Evolutionary conservation across 92 coral and sea anemone species (phyloP), one percentile per base, ranked within the genome.

Genomic region (Scolanthus callimorphus): DNA sequence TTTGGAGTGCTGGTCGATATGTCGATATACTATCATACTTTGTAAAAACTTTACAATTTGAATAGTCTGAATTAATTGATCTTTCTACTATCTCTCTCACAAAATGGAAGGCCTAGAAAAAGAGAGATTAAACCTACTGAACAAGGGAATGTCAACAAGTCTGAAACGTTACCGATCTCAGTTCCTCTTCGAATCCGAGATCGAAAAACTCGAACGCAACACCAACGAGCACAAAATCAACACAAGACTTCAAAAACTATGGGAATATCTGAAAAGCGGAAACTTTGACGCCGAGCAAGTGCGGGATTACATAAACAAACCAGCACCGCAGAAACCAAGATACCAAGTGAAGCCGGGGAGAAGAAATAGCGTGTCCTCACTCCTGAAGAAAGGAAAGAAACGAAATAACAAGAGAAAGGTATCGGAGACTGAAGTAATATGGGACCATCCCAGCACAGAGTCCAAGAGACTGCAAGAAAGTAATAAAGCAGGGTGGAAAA

Each of bases 381-480:
- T 67, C 11, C 11, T 67, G 21, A 67, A 31, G 30, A 67, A 60
- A 56, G 15, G 44, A 46, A 31, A 58, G 12, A 38, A 29, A 50
- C 55, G 44, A 25, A 17, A 41, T 9, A 45, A 4, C 19, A 45
- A 49, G 17, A 41, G 70, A 31, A 54, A 46, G 19, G 4, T 29
- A 2, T 76, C 82, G 4, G 69, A 64, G 20, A 29, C 63, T 45
- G 51, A 49, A 11, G 20, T 49, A 1, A 39, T 39, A 47, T 72
- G 70, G 57, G 69, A 61, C 11, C 56, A 57, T 9, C 62, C 74
- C 1, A 64, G 77, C 25, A 56, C 69, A 11, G 96, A 83, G 52
- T 56, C 64, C 27, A 51, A 28, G 39, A 59, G 91, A 43, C 78
- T 89, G 23, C 63, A 70, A 20, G 72, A 67, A 13, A 80, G 79